A percentile compares a stretch with the other conserved stretches of the same genome.
phyloP scores from a whole-genome alignment of 2,797 vertebrate genomes.

The Coendou prehensilis region DNA sequence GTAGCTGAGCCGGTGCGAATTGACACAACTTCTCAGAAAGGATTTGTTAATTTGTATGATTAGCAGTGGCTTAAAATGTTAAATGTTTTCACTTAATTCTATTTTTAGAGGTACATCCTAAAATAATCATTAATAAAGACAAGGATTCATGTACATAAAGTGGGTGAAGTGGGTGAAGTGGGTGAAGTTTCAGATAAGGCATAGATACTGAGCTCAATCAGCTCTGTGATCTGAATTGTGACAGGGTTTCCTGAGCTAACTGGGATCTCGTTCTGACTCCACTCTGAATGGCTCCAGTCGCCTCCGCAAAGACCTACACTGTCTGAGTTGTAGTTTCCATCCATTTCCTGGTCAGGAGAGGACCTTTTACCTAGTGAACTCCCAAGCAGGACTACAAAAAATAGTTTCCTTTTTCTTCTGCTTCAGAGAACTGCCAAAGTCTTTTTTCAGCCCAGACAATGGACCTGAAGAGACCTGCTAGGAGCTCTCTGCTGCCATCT shows the following conservation, averaged over 20 bases:
- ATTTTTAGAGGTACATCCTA: not conserved
- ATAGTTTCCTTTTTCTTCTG: not conserved
- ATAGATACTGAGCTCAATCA: not conserved
- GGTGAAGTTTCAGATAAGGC: not conserved
- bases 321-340: not conserved
- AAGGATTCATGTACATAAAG: not conserved
- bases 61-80: not conserved
- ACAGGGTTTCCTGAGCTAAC: not conserved
- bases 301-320: not conserved
- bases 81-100: not conserved
- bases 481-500: slow-evolving; percentile 71
- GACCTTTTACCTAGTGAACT: not conserved
- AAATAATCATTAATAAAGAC: not conserved
- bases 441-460: not conserved
- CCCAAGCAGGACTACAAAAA: not conserved
- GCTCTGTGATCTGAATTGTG: not conserved
- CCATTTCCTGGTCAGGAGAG: not conserved
- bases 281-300: not conserved
- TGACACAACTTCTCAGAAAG: not conserved
- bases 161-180: not conserved
- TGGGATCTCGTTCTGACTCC: not conserved
- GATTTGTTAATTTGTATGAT: not conserved
- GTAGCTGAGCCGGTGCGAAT: not conserved
- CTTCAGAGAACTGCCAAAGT: not conserved
- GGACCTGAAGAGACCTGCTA: too few species aligned